Percentiles rank a stretch among this genome's conserved stretches.
phyloP scores from a whole-genome alignment of 2,113 vertebrate genomes.

The Rhabdomys dilectus region DNA sequence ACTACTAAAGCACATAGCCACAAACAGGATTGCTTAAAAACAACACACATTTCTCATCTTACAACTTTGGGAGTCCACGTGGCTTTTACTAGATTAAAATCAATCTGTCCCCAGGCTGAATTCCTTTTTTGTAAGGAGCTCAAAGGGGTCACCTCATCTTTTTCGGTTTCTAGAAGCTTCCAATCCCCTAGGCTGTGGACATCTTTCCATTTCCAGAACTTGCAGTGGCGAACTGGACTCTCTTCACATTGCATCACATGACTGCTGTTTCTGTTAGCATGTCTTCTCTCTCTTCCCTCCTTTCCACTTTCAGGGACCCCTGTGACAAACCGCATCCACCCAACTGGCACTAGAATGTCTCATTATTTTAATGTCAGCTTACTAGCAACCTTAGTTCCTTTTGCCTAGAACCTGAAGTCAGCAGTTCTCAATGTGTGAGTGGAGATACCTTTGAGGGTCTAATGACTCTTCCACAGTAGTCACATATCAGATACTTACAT shows the following conservation, averaged over 20 bases:
- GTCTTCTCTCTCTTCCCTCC: not conserved
- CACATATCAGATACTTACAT: not conserved
- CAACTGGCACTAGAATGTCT: not conserved
- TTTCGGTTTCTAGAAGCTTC: not conserved
- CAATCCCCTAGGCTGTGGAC: not conserved
- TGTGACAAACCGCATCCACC: not conserved
- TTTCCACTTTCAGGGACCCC: not conserved
- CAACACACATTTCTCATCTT: not conserved
- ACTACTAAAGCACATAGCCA: not conserved
- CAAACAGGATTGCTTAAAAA: not conserved
- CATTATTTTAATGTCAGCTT: not conserved
- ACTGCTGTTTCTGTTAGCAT: rapidly evolving
- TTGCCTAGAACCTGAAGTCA: not conserved
- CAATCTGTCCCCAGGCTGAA: too few species aligned
- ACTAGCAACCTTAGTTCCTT: not conserved
- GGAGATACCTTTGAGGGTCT: not conserved
- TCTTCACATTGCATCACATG: rapidly evolving
- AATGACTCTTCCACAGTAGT: not conserved
- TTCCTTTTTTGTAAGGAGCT: not conserved
- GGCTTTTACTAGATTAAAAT: not conserved
- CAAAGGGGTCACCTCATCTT: not conserved
- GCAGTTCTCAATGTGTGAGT: not conserved
- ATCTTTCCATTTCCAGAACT: not conserved
- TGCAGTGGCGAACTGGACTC: too few species aligned
- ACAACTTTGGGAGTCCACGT: not conserved